A percentile compares a stretch with the other conserved stretches of the same genome.
Conservation (phyloP, 2,888 invertebrate genomes). For the Odontocerum albicorne region DNA sequence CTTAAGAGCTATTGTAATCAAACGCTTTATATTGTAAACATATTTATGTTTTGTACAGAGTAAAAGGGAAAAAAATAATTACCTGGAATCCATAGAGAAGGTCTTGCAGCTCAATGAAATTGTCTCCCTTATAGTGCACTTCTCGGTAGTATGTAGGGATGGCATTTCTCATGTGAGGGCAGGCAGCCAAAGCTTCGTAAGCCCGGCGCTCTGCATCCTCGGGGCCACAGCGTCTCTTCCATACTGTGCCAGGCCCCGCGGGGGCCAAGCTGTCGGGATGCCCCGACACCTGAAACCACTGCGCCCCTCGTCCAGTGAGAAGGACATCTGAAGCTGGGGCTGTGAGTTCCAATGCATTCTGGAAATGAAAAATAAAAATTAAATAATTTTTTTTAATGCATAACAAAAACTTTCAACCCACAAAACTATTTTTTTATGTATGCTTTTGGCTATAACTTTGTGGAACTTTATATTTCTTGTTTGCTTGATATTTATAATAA, state of each 20-base stretch:
- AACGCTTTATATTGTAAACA: too few species aligned
- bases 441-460: too few species aligned
- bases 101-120: slow-evolving; percentile 95
- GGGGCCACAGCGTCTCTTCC: slow-evolving; percentile 80
- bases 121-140: slow-evolving; percentile 74
- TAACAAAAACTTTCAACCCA: too few species aligned
- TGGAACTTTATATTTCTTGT: too few species aligned
- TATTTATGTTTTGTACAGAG: too few species aligned
- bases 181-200: slow-evolving; percentile 78
- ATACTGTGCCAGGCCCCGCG: slow-evolving; percentile 90
- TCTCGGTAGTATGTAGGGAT: slow-evolving; percentile 86
- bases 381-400: too few species aligned
- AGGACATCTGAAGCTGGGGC: slow-evolving; percentile 88
- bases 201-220: slow-evolving; percentile 75
- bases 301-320: slow-evolving; percentile 67
- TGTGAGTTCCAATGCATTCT: slow-evolving; percentile 90
- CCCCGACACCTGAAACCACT: slow-evolving; percentile 91
- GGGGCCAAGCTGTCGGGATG: slow-evolving; percentile 92
- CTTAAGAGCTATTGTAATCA: too few species aligned
- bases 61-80: slow-evolving; percentile 19
- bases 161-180: slow-evolving; percentile 69
- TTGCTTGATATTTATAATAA: too few species aligned
- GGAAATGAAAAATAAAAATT: slow-evolving; percentile 52
- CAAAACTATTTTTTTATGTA: too few species aligned
- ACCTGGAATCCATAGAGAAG: slow-evolving; percentile 81